Conservation (phyloP, 1,140 invertebrate species). For the Aphis gossypii region DNA sequence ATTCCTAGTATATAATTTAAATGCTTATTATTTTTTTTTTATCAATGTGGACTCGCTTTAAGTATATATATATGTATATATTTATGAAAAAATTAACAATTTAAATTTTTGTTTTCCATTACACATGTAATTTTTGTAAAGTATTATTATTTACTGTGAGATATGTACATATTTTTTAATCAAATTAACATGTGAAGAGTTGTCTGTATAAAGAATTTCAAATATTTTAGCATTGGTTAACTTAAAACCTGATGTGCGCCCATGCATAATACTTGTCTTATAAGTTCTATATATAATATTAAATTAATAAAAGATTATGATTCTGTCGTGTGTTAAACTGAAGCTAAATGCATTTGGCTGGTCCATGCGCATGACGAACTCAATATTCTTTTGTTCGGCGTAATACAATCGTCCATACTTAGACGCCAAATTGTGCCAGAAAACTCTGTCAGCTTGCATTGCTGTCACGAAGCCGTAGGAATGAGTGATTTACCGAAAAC, state of each 20-base stretch:
- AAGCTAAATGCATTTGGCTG: conserved; percentile 16
- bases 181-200: neutral
- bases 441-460: neutral
- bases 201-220: neutral
- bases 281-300: neutral
- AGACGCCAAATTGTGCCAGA: neutral
- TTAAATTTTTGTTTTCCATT: no score
- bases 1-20: neutral
- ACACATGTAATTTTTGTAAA: no score
- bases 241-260: neutral
- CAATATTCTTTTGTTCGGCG: neutral
- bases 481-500: neutral
- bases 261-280: neutral
- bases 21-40: neutral
- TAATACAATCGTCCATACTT: conserved; percentile 12
- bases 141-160: no score
- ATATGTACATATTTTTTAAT: neutral
- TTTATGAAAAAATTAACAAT: no score
- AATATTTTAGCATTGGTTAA: neutral
- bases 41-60: no score
- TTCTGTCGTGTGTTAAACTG: neutral
- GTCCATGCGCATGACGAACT: neutral
- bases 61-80: no score
- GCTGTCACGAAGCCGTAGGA: neutral
- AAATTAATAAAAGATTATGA: neutral